Conservation (phyloP, 2,113 vertebrate species). For the Ictidomys tridecemlineatus region DNA sequence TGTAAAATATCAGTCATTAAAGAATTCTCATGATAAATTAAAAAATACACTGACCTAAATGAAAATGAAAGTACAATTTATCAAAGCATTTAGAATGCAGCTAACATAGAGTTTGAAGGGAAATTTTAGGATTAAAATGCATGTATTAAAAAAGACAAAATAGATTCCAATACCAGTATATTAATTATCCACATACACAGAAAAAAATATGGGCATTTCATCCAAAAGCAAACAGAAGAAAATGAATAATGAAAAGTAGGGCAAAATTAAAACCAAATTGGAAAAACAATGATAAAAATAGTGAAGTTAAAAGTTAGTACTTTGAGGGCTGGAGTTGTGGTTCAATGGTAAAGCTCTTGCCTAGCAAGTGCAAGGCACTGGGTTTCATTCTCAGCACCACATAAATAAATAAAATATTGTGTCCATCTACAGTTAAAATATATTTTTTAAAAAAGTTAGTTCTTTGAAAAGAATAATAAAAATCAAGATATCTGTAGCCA, state of each 20-base stretch:
- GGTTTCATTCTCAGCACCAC: too few species aligned
- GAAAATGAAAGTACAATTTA: not conserved
- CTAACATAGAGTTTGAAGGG: not conserved
- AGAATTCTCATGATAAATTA: not conserved
- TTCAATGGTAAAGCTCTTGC: too few species aligned
- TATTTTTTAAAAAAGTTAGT: not conserved
- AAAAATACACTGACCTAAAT: not conserved
- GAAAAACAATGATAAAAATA: not conserved
- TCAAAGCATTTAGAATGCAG: not conserved
- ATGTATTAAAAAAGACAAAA: not conserved
- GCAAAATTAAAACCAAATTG: not conserved
- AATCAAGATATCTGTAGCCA: not conserved
- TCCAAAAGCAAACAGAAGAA: not conserved
- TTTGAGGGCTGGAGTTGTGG: too few species aligned
- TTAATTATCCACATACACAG: not conserved
- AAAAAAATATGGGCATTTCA: not conserved
- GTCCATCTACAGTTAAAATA: too few species aligned
- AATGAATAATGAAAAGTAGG: not conserved
- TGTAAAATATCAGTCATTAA: not conserved
- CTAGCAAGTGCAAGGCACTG: too few species aligned
- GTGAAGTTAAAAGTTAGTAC: not conserved
- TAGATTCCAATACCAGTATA: not conserved
- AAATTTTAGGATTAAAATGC: not conserved
- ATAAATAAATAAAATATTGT: too few species aligned
- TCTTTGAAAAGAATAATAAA: not conserved